Evolutionary conservation across 2,797 vertebrate species (phyloP).

Genomic region (Etheostoma perlongum): DNA sequence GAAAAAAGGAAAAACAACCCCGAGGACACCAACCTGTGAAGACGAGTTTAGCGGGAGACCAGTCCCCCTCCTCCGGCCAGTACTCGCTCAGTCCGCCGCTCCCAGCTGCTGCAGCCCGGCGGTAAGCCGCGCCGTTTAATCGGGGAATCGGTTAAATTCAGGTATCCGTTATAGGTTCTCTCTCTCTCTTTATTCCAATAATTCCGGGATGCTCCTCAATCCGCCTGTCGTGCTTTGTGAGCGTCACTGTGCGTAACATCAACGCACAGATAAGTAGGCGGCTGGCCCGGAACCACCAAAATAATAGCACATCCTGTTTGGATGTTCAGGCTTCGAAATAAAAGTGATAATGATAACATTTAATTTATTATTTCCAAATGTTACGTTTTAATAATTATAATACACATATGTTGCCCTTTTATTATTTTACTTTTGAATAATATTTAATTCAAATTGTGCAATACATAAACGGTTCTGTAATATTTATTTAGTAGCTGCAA

Average conservation of each 20-base stretch:
- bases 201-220: constrained; percentile 46
- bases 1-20: not conserved
- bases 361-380: no score
- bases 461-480: no score
- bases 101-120: not conserved
- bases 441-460: no score
- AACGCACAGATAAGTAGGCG: constrained; percentile 12
- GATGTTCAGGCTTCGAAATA: constrained; percentile 32
- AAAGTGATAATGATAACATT: constrained; percentile 22
- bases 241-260: constrained; percentile 65
- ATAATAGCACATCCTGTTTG: constrained; percentile 28
- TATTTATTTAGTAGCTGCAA: no score
- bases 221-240: constrained; percentile 41
- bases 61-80: not conserved
- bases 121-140: not conserved
- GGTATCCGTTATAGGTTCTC: constrained; percentile 21
- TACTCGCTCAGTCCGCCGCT: constrained; percentile 12
- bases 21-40: constrained; percentile 51
- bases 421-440: not conserved
- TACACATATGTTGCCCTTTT: not conserved
- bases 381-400: no score
- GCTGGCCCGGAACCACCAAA: not conserved
- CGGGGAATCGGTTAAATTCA: not conserved
- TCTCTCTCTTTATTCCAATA: constrained; percentile 5
- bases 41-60: constrained; percentile 3